These are phyloP conservation scores for Deroplatys truncata DNA, from an alignment of 2,888 invertebrate species.

Conservation along the genomic window DNA sequence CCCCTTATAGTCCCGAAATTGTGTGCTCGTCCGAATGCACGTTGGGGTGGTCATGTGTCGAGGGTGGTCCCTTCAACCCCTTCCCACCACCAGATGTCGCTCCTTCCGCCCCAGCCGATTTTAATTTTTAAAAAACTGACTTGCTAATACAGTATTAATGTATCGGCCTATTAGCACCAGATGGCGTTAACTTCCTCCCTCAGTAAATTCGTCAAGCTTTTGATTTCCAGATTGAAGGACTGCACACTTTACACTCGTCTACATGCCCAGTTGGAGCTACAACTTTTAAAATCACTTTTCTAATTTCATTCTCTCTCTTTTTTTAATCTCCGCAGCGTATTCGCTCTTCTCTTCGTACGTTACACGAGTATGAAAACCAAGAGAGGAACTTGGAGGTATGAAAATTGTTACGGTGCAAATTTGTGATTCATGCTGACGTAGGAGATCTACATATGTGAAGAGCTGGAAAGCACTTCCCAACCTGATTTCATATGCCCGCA, in stretches of 20 bases:
- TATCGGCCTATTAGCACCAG: constrained; percentile 1
- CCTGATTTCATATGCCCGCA: background rate
- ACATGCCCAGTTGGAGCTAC: background rate
- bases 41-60: background rate
- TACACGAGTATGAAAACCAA: background rate
- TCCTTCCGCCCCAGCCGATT: background rate
- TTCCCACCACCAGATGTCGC: constrained; percentile 14
- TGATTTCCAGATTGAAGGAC: background rate
- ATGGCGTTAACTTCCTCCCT: background rate
- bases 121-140: constrained; percentile 7
- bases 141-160: constrained; percentile 14
- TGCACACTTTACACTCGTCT: background rate
- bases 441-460: background rate
- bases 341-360: background rate
- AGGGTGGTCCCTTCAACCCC: background rate
- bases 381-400: background rate
- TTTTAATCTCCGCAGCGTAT: background rate
- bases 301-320: background rate
- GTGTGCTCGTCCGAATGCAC: background rate
- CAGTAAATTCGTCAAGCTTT: background rate
- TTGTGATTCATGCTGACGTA: background rate
- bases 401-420: background rate
- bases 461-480: background rate
- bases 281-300: background rate
- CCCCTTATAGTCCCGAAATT: background rate